These are phyloP conservation scores for Sebastes fasciatus DNA, from an alignment of 2,113 vertebrate genomes.

Conservation along the genomic window DNA sequence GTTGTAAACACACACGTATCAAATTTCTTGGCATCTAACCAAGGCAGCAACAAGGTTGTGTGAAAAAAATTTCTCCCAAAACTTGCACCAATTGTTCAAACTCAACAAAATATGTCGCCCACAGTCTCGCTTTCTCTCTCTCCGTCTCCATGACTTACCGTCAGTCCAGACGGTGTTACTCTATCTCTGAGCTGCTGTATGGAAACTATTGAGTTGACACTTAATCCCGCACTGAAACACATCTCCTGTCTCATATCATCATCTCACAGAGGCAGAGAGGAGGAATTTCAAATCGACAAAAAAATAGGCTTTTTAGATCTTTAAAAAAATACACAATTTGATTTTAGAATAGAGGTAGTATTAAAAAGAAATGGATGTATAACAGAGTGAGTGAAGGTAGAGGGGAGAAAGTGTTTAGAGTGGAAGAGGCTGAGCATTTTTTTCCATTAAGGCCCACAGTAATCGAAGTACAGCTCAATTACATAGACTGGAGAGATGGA, in stretches of 20 bases:
- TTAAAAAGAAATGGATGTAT: not conserved
- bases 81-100: not conserved
- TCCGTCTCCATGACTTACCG: slow-evolving; percentile 13
- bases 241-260: slow-evolving; percentile 17
- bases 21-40: not conserved
- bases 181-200: slow-evolving; percentile 56
- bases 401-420: slow-evolving; percentile 30
- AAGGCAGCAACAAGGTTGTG: not conserved
- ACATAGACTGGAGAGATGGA: slow-evolving; percentile 68
- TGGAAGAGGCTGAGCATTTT: slow-evolving; percentile 41
- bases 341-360: not conserved
- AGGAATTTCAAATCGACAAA: not conserved
- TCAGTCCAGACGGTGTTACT: slow-evolving; percentile 43
- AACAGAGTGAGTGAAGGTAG: slow-evolving; percentile 20
- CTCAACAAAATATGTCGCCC: not conserved
- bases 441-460: slow-evolving; percentile 56
- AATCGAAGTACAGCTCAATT: slow-evolving; percentile 72
- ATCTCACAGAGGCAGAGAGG: not conserved
- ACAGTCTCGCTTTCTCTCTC: not conserved
- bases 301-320: slow-evolving; percentile 10
- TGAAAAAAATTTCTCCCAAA: not conserved
- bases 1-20: slow-evolving; percentile 9
- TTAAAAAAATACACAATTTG: slow-evolving; percentile 10
- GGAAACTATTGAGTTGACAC: slow-evolving; percentile 65
- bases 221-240: slow-evolving; percentile 46